Evolutionary conservation across 35 echinoderm and acorn worm genomes (phyloP).

Genomic region (Ptychodera flava): DNA sequence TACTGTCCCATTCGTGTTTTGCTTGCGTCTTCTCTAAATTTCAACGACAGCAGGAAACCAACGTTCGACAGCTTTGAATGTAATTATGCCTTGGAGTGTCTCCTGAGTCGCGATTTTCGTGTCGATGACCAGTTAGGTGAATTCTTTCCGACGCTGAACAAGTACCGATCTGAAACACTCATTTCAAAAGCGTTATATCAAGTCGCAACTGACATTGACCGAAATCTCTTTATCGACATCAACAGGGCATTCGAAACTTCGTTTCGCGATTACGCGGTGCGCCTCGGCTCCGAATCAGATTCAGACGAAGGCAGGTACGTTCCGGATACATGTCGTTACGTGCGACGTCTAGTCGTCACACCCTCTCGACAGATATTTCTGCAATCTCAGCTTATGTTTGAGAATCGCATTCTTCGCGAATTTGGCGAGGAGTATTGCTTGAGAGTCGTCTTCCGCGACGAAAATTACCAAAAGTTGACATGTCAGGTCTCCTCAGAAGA

Average conservation of each 20-base stretch:
- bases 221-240: background rate
- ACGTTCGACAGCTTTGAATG: background rate
- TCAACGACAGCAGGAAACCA: background rate
- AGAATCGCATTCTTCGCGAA: conserved; percentile 9
- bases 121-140: background rate
- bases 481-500: background rate
- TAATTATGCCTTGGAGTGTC: conserved; percentile 3
- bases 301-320: background rate
- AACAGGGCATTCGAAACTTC: background rate
- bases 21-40: background rate
- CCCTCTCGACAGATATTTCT: conserved; percentile 5
- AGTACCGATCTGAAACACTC: background rate
- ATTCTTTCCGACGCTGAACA: background rate
- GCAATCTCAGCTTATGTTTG: conserved; percentile 10
- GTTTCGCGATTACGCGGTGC: background rate
- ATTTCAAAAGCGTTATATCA: background rate
- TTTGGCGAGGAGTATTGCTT: conserved; percentile 23
- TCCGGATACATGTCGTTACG: background rate
- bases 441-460: conserved; percentile 18
- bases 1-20: background rate
- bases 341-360: conserved; percentile 8
- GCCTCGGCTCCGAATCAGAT: background rate
- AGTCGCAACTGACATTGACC: background rate
- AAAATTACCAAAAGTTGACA: conserved; percentile 2
- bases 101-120: background rate